Conservation (phyloP, 2,113 vertebrate genomes). For the Rhagologus leucostigma region DNA sequence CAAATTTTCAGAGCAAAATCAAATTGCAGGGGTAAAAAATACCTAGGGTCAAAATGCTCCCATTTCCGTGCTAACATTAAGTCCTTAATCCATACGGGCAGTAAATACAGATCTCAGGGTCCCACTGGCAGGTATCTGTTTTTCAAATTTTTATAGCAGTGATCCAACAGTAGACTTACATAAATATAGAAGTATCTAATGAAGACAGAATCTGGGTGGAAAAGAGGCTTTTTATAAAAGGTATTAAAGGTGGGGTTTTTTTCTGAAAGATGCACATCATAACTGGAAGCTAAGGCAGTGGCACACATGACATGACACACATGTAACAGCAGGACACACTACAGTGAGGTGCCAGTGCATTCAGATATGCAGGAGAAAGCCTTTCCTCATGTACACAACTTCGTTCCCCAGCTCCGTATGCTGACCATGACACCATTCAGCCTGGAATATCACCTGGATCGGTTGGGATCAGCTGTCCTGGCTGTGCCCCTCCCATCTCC, state of each 20-base stretch:
- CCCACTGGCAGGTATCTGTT: not conserved
- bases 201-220: not conserved
- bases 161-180: not conserved
- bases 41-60: not conserved
- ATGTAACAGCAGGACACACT: accelerated
- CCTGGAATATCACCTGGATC: not conserved
- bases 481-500: not conserved
- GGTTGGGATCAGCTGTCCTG: not conserved
- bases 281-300: not conserved
- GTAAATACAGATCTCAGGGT: not conserved
- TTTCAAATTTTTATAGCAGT: not conserved
- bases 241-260: accelerated
- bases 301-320: not conserved
- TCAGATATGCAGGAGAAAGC: not conserved
- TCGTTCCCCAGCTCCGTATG: not conserved
- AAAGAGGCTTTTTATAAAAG: not conserved
- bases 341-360: not conserved
- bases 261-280: not conserved
- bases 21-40: not conserved
- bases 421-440: accelerated
- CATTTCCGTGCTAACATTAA: not conserved
- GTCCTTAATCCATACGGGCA: not conserved
- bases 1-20: not conserved
- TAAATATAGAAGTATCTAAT: not conserved
- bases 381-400: accelerated